Conservation (phyloP, 2,797 vertebrate species). For the Salmo trutta region DNA sequence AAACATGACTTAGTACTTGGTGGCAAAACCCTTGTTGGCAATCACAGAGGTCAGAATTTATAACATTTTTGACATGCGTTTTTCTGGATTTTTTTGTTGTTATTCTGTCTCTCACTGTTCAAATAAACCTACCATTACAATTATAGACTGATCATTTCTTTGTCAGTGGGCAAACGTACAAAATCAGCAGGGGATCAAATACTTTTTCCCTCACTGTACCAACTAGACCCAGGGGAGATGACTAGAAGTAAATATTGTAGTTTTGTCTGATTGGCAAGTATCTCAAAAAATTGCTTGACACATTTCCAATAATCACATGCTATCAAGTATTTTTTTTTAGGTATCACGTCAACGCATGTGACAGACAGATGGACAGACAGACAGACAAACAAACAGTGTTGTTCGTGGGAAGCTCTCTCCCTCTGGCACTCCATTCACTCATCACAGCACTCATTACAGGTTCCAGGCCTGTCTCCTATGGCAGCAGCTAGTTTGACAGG, state of each 20-base stretch:
- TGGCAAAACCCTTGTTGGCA: no score
- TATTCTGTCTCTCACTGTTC: no score
- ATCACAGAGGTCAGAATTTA: no score
- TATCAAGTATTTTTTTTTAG: not conserved
- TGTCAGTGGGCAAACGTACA: no score
- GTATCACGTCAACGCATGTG: not conserved
- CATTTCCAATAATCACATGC: not conserved
- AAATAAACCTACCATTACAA: no score
- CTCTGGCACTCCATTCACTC: not conserved
- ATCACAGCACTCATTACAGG: not conserved
- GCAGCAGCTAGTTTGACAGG: slow-evolving; percentile 28
- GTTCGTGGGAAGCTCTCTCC: not conserved
- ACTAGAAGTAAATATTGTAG: not conserved
- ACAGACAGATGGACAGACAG: not conserved
- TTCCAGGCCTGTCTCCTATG: slow-evolving; percentile 11
- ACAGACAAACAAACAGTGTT: not conserved
- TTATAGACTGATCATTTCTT: no score
- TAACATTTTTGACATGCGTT: no score
- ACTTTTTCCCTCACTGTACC: not conserved
- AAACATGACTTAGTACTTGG: no score
- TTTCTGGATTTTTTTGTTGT: no score
- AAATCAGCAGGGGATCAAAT: no score
- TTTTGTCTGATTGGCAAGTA: not conserved
- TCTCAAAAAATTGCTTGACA: not conserved
- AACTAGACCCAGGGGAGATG: not conserved